Evolutionary conservation across 1,140 invertebrate genomes (phyloP).

Genomic region (Eupeodes corollae): DNA sequence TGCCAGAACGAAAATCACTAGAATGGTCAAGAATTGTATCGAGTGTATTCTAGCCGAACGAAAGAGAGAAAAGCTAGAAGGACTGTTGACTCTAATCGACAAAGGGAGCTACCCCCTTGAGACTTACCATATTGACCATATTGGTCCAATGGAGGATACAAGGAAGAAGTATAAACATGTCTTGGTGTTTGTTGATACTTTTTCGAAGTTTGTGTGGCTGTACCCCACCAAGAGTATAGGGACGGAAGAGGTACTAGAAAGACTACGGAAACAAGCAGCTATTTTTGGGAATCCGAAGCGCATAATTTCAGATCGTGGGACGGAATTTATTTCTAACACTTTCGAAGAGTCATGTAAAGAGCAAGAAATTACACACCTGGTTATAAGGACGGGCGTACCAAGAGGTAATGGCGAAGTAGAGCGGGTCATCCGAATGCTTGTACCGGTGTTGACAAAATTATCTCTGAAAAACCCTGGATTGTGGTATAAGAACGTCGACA

Average conservation of each 20-base stretch:
- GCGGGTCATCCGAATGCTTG: too few relatives aligned
- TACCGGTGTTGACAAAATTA: too few relatives aligned
- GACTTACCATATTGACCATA: too few relatives aligned
- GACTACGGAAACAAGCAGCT: conserved; percentile 2
- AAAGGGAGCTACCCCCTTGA: too few relatives aligned
- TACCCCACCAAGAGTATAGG: conserved; percentile 11
- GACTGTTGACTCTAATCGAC: conserved; percentile 1
- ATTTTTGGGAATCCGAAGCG: conserved; percentile 4
- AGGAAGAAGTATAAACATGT: too few relatives aligned
- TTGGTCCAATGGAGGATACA: too few relatives aligned
- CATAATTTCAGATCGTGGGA: conserved; percentile 2
- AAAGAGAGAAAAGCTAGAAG: conserved; percentile 1
- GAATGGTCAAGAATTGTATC: not conserved
- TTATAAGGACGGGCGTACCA: conserved; percentile 9
- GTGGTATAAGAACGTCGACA: too few relatives aligned
- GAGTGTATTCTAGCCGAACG: not conserved
- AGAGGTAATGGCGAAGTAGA: too few relatives aligned
- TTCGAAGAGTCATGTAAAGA: conserved; percentile 9
- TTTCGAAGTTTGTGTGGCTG: not conserved
- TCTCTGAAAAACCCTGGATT: too few relatives aligned
- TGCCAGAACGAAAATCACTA: not conserved
- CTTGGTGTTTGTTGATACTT: too few relatives aligned
- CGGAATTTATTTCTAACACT: conserved; percentile 3
- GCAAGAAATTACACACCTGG: conserved; percentile 9
- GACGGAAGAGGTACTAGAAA: conserved; percentile 1